Evolutionary conservation across 2,797 vertebrate genomes (phyloP).

Genomic region (Melanotaenia trifasciata): DNA sequence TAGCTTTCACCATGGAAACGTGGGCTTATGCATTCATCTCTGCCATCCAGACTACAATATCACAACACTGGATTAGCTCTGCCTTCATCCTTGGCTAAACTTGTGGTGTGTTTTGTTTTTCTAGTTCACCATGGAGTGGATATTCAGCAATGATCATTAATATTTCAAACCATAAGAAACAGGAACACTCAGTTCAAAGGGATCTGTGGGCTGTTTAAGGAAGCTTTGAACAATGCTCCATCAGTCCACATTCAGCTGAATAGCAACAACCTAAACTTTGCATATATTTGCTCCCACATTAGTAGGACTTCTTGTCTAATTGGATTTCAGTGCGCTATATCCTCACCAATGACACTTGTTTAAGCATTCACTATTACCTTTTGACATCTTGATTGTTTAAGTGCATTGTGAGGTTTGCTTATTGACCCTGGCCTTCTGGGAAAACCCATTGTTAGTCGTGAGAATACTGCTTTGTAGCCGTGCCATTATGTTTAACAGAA

Average conservation of each 20-base stretch:
- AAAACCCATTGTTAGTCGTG: not conserved
- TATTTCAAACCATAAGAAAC: not conserved
- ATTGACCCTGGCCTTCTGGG: not conserved
- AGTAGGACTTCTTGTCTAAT: not conserved
- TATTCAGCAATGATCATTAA: not conserved
- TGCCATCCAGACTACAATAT: not conserved
- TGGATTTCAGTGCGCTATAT: not conserved
- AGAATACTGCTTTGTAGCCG: not conserved
- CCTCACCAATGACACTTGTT: not conserved
- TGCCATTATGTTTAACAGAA: not conserved
- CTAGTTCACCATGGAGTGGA: not conserved
- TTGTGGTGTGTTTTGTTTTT: not conserved
- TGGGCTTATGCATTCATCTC: not conserved
- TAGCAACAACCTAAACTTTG: not conserved
- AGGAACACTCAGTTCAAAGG: not conserved
- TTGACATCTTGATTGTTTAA: not conserved
- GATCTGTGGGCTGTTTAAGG: not conserved
- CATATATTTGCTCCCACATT: not conserved
- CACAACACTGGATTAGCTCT: not conserved
- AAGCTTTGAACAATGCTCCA: not conserved
- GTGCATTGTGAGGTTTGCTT: not conserved
- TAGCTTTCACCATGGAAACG: too few species aligned
- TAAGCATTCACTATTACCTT: not conserved
- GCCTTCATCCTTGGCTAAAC: not conserved
- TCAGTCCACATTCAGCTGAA: not conserved